Conservation (phyloP, 2,888 invertebrate genomes). For the Xestia sexstrigata region DNA sequence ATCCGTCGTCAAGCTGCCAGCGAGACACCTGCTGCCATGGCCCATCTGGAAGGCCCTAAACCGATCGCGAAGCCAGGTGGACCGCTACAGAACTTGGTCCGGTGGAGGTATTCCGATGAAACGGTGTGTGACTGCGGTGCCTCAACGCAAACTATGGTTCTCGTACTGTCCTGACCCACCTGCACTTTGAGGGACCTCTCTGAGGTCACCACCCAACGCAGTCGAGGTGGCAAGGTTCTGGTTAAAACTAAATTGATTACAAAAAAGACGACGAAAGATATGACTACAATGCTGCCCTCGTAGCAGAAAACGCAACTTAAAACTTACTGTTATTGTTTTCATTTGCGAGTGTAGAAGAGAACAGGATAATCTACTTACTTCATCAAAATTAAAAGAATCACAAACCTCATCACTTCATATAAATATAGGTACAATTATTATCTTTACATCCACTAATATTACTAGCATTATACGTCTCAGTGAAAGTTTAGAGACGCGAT, state of each 20-base stretch:
- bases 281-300: no score
- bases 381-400: not conserved
- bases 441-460: slow-evolving; percentile 23
- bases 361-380: not conserved
- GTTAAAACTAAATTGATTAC: no score
- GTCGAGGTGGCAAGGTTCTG: no score
- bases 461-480: slow-evolving; percentile 6
- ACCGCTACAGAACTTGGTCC: no score
- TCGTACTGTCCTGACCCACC: no score
- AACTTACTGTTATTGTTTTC: not conserved
- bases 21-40: not conserved
- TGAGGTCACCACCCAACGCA: no score
- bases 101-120: no score
- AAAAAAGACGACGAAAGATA: no score
- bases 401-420: not conserved
- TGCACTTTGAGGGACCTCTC: no score
- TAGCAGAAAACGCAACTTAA: not conserved
- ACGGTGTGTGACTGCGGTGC: no score
- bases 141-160: no score
- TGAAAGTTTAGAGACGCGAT: slow-evolving; percentile 48
- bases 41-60: not conserved
- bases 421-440: slow-evolving; percentile 15
- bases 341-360: not conserved
- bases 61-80: not conserved
- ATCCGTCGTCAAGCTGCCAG: not conserved